Conservation (phyloP, 2,113 vertebrate species). For the Acrocephalus arundinaceus region DNA sequence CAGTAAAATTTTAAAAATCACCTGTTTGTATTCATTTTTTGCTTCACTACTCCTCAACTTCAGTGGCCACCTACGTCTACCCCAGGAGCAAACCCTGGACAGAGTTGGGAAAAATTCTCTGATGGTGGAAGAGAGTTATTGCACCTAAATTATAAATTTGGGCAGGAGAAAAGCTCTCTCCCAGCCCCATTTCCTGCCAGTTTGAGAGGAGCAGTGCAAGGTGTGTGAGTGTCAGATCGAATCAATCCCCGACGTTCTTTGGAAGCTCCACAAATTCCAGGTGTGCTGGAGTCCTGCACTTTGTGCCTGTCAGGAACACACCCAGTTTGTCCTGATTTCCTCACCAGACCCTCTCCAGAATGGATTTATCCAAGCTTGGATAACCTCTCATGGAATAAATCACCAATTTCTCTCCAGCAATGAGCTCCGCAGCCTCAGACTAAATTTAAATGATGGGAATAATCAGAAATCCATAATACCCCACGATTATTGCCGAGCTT, state of each 20-base stretch:
- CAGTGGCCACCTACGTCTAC: neutral
- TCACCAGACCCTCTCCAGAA: neutral
- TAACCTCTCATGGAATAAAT: neutral
- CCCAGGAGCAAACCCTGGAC: neutral
- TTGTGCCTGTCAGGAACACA: neutral
- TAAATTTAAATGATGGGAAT: constrained; percentile 1
- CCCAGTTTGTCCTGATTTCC: neutral
- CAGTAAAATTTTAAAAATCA: fast-evolving
- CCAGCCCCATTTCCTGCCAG: neutral
- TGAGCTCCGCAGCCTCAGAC: neutral
- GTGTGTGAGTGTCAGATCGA: neutral
- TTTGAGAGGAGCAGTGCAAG: neutral
- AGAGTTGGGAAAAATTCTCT: neutral
- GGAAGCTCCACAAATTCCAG: neutral
- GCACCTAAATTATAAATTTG: neutral
- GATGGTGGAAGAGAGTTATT: neutral
- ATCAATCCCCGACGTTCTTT: neutral
- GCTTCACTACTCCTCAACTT: neutral
- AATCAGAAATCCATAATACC: constrained; percentile 12
- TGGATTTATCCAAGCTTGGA: neutral
- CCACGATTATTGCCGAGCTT: neutral
- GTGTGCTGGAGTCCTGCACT: neutral
- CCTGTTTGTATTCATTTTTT: neutral
- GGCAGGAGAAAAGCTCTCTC: neutral
- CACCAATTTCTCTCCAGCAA: neutral